phyloP scores from a whole-genome alignment of 1,140 invertebrate genomes.

The Anoplolepis gracilipes region DNA sequence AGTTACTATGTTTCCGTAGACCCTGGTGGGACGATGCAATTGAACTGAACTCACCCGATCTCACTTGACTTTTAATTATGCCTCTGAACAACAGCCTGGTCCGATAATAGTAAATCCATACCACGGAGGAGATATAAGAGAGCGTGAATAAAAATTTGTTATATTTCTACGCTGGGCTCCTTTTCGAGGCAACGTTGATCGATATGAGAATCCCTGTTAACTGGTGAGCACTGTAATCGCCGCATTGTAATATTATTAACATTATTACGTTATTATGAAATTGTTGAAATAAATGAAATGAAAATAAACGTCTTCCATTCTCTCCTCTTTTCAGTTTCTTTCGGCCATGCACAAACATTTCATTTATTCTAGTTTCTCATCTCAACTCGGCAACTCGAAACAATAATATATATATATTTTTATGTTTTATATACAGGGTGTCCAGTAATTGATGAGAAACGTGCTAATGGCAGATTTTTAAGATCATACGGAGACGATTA shows the following conservation, averaged over 20 bases:
- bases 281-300: slow-evolving; percentile 86
- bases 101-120: slow-evolving; percentile 84
- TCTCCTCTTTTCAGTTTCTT: slow-evolving; percentile 59
- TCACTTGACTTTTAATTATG: slow-evolving; percentile 84
- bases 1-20: slow-evolving; percentile 74
- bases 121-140: slow-evolving; percentile 74
- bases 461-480: no score
- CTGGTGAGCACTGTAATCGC: slow-evolving; percentile 85
- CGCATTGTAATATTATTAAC: slow-evolving; percentile 86
- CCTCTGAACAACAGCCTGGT: slow-evolving; percentile 83
- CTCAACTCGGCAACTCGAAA: no score
- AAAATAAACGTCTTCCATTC: slow-evolving; percentile 82
- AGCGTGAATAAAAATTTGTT: slow-evolving; percentile 82
- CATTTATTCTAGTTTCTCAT: neutral
- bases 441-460: no score
- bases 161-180: slow-evolving; percentile 85
- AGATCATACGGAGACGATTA: no score
- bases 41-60: slow-evolving; percentile 80
- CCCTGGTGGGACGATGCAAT: slow-evolving; percentile 81
- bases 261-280: slow-evolving; percentile 87
- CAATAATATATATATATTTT: neutral
- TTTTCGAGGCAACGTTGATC: slow-evolving; percentile 85
- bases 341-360: neutral
- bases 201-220: slow-evolving; percentile 86
- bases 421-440: neutral